phyloP scores from a whole-genome alignment of 2,888 invertebrate species.

The Chrysodeixis includens region DNA sequence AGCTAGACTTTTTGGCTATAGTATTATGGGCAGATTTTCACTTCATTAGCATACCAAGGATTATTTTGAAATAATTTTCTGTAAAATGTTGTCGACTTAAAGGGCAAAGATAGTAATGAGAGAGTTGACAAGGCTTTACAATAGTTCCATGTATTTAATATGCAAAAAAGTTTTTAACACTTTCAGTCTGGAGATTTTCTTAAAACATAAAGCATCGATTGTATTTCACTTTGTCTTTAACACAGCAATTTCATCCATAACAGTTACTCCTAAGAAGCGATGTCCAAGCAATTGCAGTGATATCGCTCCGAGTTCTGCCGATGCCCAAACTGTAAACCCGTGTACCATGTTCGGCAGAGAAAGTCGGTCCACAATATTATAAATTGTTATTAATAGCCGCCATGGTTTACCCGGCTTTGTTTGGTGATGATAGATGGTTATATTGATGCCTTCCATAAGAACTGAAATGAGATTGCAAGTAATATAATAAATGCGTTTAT shows the following conservation, averaged over 20 bases:
- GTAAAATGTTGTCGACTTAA: no score
- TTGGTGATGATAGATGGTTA: slow-evolving; percentile 47
- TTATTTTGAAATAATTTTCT: no score
- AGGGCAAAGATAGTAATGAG: no score
- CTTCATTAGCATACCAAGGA: no score
- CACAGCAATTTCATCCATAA: slow-evolving; percentile 13
- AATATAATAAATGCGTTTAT: background rate
- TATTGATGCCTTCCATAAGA: slow-evolving; percentile 2
- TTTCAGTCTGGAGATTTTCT: no score
- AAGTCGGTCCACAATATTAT: slow-evolving; percentile 67
- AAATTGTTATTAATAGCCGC: slow-evolving; percentile 72
- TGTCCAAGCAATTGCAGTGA: slow-evolving; percentile 48
- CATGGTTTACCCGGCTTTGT: slow-evolving; percentile 52
- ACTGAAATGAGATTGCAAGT: slow-evolving; percentile 8
- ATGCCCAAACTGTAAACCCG: slow-evolving; percentile 49
- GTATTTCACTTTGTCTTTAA: background rate
- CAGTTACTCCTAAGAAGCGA: slow-evolving; percentile 35
- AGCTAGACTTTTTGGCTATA: no score
- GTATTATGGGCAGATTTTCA: no score
- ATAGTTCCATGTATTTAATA: no score
- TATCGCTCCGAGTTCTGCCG: slow-evolving; percentile 44
- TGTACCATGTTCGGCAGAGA: slow-evolving; percentile 60
- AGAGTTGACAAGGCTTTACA: no score
- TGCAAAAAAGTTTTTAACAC: no score
- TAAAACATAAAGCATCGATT: no score